Percentiles rank a stretch among this genome's conserved stretches.
phyloP scores from a whole-genome alignment of 1,140 invertebrate species.

The Drosophila tropicalis region DNA sequence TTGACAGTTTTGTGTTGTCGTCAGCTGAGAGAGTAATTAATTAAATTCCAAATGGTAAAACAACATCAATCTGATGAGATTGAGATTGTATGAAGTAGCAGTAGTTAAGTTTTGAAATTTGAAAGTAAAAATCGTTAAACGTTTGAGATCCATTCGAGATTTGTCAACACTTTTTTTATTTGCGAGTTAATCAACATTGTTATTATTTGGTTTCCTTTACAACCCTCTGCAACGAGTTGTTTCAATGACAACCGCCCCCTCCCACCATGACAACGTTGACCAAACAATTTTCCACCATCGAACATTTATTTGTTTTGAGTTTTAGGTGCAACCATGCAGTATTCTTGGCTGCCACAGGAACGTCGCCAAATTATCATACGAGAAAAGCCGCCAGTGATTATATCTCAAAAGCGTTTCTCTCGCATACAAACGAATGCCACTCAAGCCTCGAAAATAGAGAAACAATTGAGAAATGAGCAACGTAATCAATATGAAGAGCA shows the following conservation, averaged over 20 bases:
- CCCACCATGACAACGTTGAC: conserved; percentile 13
- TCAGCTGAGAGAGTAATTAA: conserved; percentile 64
- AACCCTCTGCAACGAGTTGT: neutral
- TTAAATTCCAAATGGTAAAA: conserved; percentile 46
- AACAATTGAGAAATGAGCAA: conserved; percentile 24
- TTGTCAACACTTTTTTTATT: no score
- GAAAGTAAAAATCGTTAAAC: conserved; percentile 1
- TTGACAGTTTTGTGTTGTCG: conserved; percentile 67
- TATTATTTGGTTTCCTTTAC: neutral
- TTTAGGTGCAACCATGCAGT: conserved; percentile 46
- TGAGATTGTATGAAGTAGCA: neutral
- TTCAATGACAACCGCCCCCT: neutral
- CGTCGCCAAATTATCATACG: conserved; percentile 46
- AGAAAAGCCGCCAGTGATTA: conserved; percentile 57
- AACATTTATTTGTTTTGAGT: neutral
- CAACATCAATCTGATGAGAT: conserved; percentile 2
- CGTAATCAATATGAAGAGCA: conserved; percentile 43
- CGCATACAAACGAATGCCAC: conserved; percentile 51
- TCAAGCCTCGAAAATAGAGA: conserved; percentile 42
- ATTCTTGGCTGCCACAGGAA: conserved; percentile 67
- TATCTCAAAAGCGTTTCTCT: conserved; percentile 48
- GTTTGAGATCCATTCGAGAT: neutral
- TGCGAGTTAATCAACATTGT: neutral
- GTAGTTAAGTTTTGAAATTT: neutral
- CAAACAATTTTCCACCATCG: neutral